Evolutionary conservation across 2,888 invertebrate genomes (phyloP).

Genomic region (Trissoscelio sp.): DNA sequence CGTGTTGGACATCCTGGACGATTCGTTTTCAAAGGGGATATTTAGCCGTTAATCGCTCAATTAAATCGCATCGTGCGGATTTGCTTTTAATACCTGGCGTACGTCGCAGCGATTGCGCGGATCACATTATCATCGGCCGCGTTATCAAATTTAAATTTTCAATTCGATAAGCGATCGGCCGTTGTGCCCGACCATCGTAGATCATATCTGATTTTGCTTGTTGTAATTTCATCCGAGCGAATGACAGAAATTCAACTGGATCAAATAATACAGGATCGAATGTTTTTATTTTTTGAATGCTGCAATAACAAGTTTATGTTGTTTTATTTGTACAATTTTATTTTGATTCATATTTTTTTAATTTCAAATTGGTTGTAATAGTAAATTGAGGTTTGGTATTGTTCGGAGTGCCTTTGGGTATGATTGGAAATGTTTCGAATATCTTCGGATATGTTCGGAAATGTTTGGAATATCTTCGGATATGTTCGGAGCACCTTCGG

Average conservation of each 20-base stretch:
- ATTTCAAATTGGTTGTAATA: no score
- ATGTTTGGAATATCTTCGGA: no score
- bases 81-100: conserved; percentile 80
- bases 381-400: no score
- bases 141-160: conserved; percentile 66
- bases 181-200: conserved; percentile 21
- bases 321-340: no score
- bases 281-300: no score
- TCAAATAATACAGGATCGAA: conserved; percentile 14
- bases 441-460: no score
- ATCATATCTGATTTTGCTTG: conserved; percentile 33
- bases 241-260: conserved; percentile 19
- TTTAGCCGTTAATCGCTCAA: conserved; percentile 83
- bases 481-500: no score
- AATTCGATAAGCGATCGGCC: conserved; percentile 56
- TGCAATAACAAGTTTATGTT: no score
- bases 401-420: no score
- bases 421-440: no score
- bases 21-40: conserved; percentile 76
- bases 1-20: conserved; percentile 75
- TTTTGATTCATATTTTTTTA: no score
- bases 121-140: conserved; percentile 60
- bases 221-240: conserved; percentile 28
- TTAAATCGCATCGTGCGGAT: conserved; percentile 82
- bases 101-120: conserved; percentile 68